Percentiles rank a stretch among this genome's conserved stretches.
Evolutionary conservation across 2,888 invertebrate species (phyloP).

Genomic region (Eupithecia inturbata): DNA sequence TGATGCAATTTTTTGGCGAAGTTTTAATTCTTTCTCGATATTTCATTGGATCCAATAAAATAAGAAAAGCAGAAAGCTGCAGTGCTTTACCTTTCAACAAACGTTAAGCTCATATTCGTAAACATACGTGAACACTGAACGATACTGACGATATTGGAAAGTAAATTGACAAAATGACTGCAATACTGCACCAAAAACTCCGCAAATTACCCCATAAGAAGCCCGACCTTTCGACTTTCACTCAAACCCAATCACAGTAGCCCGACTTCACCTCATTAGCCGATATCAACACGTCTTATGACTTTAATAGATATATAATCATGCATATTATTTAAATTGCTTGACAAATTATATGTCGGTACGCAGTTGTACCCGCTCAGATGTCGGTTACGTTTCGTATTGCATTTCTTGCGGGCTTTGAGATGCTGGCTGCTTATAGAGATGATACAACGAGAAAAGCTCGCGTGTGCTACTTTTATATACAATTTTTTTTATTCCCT

Average conservation of each 20-base stretch:
- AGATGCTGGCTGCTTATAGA: constrained; percentile 58
- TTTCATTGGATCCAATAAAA: background rate
- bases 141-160: constrained; percentile 19
- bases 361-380: constrained; percentile 74
- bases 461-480: background rate
- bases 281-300: constrained; percentile 79
- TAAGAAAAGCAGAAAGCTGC: background rate
- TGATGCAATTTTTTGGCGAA: background rate
- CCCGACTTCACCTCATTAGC: constrained; percentile 73
- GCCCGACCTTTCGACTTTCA: constrained; percentile 60
- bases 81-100: background rate
- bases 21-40: background rate
- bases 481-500: background rate
- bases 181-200: constrained; percentile 21
- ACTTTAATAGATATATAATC: constrained; percentile 82
- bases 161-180: constrained; percentile 23
- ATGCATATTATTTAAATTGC: constrained; percentile 83
- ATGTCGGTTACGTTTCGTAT: constrained; percentile 77
- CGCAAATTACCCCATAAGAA: constrained; percentile 39
- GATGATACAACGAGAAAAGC: constrained; percentile 48
- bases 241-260: constrained; percentile 60
- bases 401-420: constrained; percentile 72
- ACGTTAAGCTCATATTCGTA: background rate
- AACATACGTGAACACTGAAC: background rate
- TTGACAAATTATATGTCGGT: constrained; percentile 80